Evolutionary conservation across 2,888 invertebrate species (phyloP).

Genomic region (Drosophila borealis): DNA sequence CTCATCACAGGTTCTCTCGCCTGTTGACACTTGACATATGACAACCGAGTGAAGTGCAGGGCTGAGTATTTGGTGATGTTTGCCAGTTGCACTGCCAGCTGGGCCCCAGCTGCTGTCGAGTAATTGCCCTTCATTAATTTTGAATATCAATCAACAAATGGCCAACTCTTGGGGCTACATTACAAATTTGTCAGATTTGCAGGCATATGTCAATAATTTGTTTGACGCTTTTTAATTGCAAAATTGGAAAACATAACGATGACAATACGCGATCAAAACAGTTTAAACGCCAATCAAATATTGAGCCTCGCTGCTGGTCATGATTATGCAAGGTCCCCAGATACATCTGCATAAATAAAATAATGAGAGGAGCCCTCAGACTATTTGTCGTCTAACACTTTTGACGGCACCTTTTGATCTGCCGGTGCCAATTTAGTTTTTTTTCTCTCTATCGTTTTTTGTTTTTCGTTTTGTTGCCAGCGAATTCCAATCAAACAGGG

Average conservation of each 20-base stretch:
- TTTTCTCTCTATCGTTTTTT: conserved; percentile 27
- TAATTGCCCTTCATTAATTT: conserved; percentile 50
- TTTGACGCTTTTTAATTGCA: conserved; percentile 35
- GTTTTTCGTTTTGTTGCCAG: conserved; percentile 35
- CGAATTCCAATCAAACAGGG: conserved; percentile 73
- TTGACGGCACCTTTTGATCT: conserved; percentile 74
- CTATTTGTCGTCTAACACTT: conserved; percentile 74
- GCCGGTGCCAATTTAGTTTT: conserved; percentile 67
- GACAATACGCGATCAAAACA: conserved; percentile 65
- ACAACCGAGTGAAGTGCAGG: conserved; percentile 26
- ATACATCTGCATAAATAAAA: conserved; percentile 73
- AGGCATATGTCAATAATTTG: conserved; percentile 28
- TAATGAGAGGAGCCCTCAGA: conserved; percentile 43
- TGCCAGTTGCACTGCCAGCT: conserved; percentile 37
- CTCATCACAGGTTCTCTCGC: conserved; percentile 3
- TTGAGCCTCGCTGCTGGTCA: conserved; percentile 9
- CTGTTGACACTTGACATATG: conserved; percentile 46
- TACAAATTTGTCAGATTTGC: neutral
- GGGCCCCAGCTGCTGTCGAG: conserved; percentile 42
- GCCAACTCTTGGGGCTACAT: conserved; percentile 5
- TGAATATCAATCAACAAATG: conserved; percentile 41
- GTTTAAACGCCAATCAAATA: conserved; percentile 60
- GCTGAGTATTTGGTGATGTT: conserved; percentile 31
- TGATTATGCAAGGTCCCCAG: conserved; percentile 58
- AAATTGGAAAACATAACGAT: conserved; percentile 40